Conservation (phyloP, 2,797 vertebrate species). For the Anguilla megastoma region DNA sequence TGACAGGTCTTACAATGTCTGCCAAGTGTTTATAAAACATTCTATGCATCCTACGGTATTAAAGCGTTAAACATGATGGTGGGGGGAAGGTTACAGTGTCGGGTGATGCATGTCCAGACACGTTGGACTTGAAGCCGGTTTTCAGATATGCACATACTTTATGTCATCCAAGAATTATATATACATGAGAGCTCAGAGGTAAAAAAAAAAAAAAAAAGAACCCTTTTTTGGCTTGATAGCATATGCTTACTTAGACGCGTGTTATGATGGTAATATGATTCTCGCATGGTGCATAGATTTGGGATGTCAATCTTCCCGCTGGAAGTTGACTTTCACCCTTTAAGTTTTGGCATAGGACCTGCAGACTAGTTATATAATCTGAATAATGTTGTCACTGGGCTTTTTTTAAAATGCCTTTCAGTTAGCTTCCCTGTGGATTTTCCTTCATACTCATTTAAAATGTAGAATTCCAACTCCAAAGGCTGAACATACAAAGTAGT, state of each 20-base stretch:
- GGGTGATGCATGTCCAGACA: conserved; percentile 57
- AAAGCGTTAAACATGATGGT: neutral
- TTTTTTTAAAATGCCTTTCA: neutral
- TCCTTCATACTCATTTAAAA: neutral
- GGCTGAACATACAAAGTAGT: neutral
- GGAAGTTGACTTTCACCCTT: neutral
- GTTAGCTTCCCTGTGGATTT: neutral
- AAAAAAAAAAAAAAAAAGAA: neutral
- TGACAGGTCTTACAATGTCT: neutral
- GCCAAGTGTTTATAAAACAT: conserved; percentile 21
- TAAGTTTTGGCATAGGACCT: neutral
- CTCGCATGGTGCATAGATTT: neutral
- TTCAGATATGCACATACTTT: conserved; percentile 32
- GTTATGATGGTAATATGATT: neutral
- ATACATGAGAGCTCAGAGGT: conserved; percentile 52
- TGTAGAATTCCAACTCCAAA: neutral
- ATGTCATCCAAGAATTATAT: conserved; percentile 61
- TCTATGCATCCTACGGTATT: neutral
- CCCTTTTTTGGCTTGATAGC: neutral
- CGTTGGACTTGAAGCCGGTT: conserved; percentile 42
- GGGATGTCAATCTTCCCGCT: neutral
- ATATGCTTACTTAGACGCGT: neutral
- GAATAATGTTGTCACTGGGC: neutral
- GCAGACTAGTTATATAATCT: neutral
- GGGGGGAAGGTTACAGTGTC: conserved; percentile 64